phyloP scores from a whole-genome alignment of 2,113 vertebrate species.

The Scomber scombrus region DNA sequence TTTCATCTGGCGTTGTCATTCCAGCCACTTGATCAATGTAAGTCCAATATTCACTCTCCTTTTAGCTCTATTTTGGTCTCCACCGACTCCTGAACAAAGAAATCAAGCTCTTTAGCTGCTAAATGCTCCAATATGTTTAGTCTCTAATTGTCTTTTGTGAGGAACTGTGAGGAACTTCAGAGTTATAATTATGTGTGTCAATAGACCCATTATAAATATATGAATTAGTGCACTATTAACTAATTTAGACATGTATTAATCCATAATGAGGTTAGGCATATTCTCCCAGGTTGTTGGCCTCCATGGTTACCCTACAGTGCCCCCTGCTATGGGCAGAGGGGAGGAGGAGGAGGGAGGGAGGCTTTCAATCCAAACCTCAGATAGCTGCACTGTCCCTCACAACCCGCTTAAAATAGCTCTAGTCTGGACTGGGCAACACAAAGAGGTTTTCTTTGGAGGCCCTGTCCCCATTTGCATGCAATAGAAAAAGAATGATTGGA shows the following conservation, averaged over 20 bases:
- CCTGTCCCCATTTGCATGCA: neutral
- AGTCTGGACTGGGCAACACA: conserved; percentile 19
- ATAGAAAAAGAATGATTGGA: neutral
- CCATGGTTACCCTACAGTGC: conserved; percentile 17
- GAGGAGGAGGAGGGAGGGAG: neutral
- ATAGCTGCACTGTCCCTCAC: conserved; percentile 19
- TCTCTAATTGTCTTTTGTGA: too few relatives aligned
- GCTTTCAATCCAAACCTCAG: conserved; percentile 9
- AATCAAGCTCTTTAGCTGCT: too few relatives aligned
- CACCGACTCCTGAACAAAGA: too few relatives aligned
- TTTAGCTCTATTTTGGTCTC: too few relatives aligned
- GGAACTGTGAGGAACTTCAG: too few relatives aligned
- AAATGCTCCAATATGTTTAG: too few relatives aligned
- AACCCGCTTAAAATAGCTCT: conserved; percentile 23
- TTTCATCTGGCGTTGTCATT: too few relatives aligned
- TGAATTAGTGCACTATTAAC: too few relatives aligned
- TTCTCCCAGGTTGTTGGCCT: neutral
- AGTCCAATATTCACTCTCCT: too few relatives aligned
- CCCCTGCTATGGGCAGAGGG: neutral
- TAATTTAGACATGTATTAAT: neutral
- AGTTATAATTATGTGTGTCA: too few relatives aligned
- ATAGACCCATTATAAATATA: too few relatives aligned
- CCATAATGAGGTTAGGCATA: neutral
- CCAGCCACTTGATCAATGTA: too few relatives aligned
- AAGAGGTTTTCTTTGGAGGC: conserved; percentile 28